These are phyloP conservation scores for Apodemus sylvaticus DNA, from an alignment of 2,113 vertebrate species.

Conservation along the genomic window DNA sequence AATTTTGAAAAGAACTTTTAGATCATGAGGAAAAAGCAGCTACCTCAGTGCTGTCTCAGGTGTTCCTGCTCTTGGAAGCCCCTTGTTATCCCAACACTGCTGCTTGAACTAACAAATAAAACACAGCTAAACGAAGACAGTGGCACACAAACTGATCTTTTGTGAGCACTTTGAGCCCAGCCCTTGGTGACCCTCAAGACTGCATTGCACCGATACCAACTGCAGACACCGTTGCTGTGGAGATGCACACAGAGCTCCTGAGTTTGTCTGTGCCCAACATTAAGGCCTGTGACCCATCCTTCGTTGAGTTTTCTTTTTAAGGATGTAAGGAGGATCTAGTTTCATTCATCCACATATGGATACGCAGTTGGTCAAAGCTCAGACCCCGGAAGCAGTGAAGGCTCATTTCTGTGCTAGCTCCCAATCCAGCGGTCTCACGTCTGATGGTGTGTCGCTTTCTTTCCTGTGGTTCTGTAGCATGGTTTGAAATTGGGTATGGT, in stretches of 20 bases:
- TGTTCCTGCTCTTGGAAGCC: background rate
- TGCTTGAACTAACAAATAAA: background rate
- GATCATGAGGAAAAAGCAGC: too few species aligned
- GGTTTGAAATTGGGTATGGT: background rate
- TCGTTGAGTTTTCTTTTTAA: background rate
- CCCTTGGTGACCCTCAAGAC: background rate
- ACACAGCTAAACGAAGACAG: background rate
- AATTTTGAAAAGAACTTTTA: background rate
- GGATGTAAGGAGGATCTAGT: background rate
- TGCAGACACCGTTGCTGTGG: accelerated
- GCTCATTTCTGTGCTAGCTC: background rate
- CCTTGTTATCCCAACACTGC: background rate
- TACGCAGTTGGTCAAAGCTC: background rate
- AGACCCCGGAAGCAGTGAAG: background rate
- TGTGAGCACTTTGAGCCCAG: background rate
- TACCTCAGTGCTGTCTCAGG: too few species aligned
- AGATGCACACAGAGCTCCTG: background rate
- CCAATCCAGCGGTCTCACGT: background rate
- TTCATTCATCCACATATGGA: background rate
- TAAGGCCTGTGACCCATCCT: background rate
- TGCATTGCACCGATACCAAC: background rate
- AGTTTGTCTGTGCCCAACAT: too few species aligned
- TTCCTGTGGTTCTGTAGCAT: background rate
- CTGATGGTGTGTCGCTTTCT: background rate
- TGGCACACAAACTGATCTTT: background rate